Evolutionary conservation across 1,140 invertebrate species (phyloP), one percentile per base, ranked within the genome.

Genomic region (Cephus cinctus): DNA sequence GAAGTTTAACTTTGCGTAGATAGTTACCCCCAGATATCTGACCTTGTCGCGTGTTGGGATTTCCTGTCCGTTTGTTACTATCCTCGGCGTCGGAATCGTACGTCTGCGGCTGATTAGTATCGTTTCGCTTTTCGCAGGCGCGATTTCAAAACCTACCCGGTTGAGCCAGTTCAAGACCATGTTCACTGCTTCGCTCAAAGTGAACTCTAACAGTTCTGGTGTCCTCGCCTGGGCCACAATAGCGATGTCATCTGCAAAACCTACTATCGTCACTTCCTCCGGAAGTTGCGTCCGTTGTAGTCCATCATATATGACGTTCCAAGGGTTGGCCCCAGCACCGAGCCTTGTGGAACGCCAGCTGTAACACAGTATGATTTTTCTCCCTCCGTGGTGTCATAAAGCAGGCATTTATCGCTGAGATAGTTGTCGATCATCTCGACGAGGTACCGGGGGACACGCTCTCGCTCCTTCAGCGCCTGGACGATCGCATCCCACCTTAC

Each of bases 301-400:
- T n/a, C 30, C 43, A 27, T 63, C 52, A 43, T 64, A 65, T 15
- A 50, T 42, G 4, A 62, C 4, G 38, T 64, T 62, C 59, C 56
- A 70, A 70, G 46, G 6, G 47, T 56, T 2, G 67, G 62, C 1
- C 60, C 61, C 5, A 67, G 32, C 2, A 66, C 43, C 16, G 59
- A 67, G 2, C 59, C 67, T 41, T 71, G 65, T 4, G 67, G 56
- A 1, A 64, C 54, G 4, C 61, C 61, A 12, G 21, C 42, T 16
- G 48, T 27, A 8, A 27, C 25, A 6, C 8, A n/a, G 25, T n/a
- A n/a, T 27, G 25, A 8, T 20, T 21, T 16, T 5, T 4, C 21
- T 20, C 39, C 41, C 5, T 43, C 2, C 5, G 4, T 11, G 25
- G 27, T 46, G 9, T 51, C 27, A 20, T 51, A 52, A 18, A 19